Conservation (phyloP, 2,888 invertebrate species). For the Slavum lentiscoides region DNA sequence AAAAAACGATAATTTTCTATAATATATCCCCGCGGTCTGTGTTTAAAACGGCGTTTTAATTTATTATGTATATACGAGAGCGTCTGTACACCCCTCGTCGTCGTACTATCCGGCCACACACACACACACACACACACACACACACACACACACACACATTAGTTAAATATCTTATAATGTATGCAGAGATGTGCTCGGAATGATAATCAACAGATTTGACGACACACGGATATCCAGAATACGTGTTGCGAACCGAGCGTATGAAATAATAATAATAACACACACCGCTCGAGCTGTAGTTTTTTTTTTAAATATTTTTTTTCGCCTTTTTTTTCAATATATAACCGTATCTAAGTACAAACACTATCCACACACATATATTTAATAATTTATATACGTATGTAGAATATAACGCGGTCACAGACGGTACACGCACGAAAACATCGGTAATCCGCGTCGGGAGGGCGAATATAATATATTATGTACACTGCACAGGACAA, state of each 20-base stretch:
- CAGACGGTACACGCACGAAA: not conserved
- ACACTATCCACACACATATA: not conserved
- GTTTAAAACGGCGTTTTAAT: too few relatives aligned
- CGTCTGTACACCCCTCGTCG: too few relatives aligned
- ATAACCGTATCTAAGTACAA: constrained; percentile 25
- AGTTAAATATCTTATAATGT: constrained; percentile 51
- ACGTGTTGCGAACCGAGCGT: constrained; percentile 46
- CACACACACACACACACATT: too few relatives aligned
- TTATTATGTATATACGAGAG: too few relatives aligned
- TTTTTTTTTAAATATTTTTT: too few relatives aligned
- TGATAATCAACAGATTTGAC: constrained; percentile 55
- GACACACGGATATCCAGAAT: constrained; percentile 39
- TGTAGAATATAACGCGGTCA: too few relatives aligned
- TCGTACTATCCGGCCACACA: too few relatives aligned
- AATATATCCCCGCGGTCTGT: too few relatives aligned
- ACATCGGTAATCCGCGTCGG: constrained; percentile 32
- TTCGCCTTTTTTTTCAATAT: not conserved
- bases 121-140: too few relatives aligned
- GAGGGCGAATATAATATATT: not conserved
- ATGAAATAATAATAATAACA: constrained; percentile 43
- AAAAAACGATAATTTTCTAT: too few relatives aligned
- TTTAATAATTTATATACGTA: not conserved
- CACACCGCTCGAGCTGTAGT: not conserved
- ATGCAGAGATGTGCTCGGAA: constrained; percentile 55
- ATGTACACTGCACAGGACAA: too few relatives aligned